Evolutionary conservation across 2,888 invertebrate species (phyloP).

Genomic region (Rhogogaster chlorosoma): DNA sequence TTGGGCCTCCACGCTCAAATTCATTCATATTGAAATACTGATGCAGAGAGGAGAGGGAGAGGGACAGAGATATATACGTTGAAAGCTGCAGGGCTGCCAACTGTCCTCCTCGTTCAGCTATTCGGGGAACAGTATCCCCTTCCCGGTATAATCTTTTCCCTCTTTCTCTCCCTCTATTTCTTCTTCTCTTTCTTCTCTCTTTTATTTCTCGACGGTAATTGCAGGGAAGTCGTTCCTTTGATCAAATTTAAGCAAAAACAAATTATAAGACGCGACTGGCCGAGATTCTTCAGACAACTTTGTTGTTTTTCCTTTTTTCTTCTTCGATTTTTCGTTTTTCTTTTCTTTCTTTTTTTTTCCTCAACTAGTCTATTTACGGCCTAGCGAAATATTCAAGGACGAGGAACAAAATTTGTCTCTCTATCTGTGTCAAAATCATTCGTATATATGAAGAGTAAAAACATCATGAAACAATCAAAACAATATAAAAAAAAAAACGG

Average conservation of each 20-base stretch:
- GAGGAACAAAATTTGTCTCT: not conserved
- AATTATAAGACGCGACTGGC: conserved; percentile 7
- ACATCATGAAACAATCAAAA: not conserved
- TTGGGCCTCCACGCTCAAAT: not conserved
- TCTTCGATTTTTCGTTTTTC: not conserved
- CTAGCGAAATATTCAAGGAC: not conserved
- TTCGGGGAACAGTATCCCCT: conserved; percentile 7
- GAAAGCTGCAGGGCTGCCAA: conserved; percentile 23
- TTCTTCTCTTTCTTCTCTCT: not conserved
- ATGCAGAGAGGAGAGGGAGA: not conserved
- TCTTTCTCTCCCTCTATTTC: not conserved
- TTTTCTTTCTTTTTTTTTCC: not conserved
- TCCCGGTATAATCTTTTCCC: not conserved
- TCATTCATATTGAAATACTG: conserved; percentile 10
- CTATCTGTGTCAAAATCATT: not conserved
- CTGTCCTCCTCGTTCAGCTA: conserved; percentile 16
- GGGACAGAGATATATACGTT: not conserved
- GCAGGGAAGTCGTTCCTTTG: conserved; percentile 23
- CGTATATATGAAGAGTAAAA: too few relatives aligned
- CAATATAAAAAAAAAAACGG: not conserved
- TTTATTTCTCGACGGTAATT: not conserved
- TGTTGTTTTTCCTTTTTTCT: not conserved
- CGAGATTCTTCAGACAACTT: not conserved
- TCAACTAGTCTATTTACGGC: not conserved
- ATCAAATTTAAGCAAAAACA: not conserved